Percentiles rank a stretch among this genome's conserved stretches.
Evolutionary conservation across 2,888 invertebrate genomes (phyloP).

Genomic region (Merodon equestris): DNA sequence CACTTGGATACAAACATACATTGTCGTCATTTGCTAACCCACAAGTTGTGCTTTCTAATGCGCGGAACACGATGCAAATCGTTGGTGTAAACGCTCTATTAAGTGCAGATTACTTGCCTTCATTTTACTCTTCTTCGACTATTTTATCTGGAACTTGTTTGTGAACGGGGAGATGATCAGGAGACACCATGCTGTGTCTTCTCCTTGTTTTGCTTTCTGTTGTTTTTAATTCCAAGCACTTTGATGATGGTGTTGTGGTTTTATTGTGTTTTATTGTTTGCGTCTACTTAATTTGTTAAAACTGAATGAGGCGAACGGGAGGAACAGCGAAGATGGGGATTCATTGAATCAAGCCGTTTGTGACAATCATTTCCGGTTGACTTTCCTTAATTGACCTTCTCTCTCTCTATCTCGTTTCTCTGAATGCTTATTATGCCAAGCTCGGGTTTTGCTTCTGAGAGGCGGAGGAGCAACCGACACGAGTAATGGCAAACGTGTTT

Average conservation of each 20-base stretch:
- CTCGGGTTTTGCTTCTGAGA: too few relatives aligned
- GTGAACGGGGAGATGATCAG: conserved; percentile 8
- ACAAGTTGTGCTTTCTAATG: conserved; percentile 40
- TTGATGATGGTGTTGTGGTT: conserved; percentile 38
- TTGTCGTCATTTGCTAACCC: background rate
- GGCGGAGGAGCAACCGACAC: background rate
- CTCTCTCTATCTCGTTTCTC: conserved; percentile 45
- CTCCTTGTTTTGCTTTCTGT: conserved; percentile 14
- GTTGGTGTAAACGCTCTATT: conserved; percentile 68
- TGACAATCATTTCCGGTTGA: conserved; percentile 76
- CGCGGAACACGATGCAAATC: conserved; percentile 53
- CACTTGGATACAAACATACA: conserved; percentile 1
- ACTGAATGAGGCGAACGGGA: conserved; percentile 27
- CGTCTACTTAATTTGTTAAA: conserved; percentile 48
- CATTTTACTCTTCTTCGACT: conserved; percentile 32
- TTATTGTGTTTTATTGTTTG: conserved; percentile 12
- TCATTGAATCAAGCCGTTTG: conserved; percentile 67
- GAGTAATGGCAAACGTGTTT: conserved; percentile 19
- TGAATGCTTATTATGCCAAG: too few relatives aligned
- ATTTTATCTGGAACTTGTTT: conserved; percentile 61
- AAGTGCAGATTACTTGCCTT: conserved; percentile 66
- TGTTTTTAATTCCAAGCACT: conserved; percentile 31
- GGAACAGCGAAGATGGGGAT: conserved; percentile 34
- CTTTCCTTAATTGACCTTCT: conserved; percentile 76
- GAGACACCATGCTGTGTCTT: too few relatives aligned